A percentile compares a stretch with the other conserved stretches of the same genome.
phyloP scores from a whole-genome alignment of 1,140 invertebrate genomes.

The Geopemphigus sp. region DNA sequence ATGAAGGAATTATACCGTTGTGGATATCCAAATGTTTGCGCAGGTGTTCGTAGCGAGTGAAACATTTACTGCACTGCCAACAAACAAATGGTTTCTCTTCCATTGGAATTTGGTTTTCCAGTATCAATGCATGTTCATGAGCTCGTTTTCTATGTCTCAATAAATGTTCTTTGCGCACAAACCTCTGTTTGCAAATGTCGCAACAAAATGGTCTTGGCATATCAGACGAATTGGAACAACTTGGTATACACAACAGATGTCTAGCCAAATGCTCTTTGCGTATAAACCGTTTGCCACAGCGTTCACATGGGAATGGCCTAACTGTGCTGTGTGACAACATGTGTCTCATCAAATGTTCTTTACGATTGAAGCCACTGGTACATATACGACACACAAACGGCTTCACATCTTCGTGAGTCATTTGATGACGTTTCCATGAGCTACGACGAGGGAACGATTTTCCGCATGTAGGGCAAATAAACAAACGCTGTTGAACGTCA shows the following conservation, averaged over 20 bases:
- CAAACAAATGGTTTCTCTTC: constrained; percentile 54
- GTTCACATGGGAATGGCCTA: constrained; percentile 54
- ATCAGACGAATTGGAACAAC: constrained; percentile 52
- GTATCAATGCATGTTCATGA: constrained; percentile 50
- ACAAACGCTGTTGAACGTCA: constrained; percentile 50
- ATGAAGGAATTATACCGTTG: constrained; percentile 45
- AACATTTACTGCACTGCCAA: constrained; percentile 54
- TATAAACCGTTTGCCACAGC: constrained; percentile 56
- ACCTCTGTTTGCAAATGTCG: constrained; percentile 54
- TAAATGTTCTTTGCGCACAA: constrained; percentile 53
- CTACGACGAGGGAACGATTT: constrained; percentile 54
- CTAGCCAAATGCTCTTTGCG: constrained; percentile 53
- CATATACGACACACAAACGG: constrained; percentile 57
- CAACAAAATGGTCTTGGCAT: constrained; percentile 54
- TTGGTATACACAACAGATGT: constrained; percentile 54
- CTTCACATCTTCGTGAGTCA: constrained; percentile 56
- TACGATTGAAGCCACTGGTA: constrained; percentile 56
- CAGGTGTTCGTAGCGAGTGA: constrained; percentile 54
- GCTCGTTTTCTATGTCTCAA: constrained; percentile 52
- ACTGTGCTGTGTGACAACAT: constrained; percentile 49
- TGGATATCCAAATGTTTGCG: constrained; percentile 52
- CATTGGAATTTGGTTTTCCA: constrained; percentile 45
- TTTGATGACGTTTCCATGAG: constrained; percentile 54
- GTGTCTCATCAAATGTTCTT: constrained; percentile 50
- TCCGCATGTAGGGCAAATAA: constrained; percentile 53